phyloP scores from a whole-genome alignment of 1,140 invertebrate species.

The Brachionus asplanchnoidis region DNA sequence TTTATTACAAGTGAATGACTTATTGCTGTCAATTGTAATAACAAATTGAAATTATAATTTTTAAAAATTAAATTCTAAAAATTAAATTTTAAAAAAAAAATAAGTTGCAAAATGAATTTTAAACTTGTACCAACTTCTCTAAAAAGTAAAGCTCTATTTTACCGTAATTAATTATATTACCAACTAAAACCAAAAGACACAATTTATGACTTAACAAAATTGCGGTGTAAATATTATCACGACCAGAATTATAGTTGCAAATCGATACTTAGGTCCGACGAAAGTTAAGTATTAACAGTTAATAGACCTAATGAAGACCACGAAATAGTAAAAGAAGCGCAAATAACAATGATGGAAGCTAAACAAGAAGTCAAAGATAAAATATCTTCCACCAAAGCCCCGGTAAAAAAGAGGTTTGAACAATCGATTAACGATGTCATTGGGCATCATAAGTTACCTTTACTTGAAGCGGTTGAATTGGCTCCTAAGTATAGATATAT shows the following conservation, averaged over 20 bases:
- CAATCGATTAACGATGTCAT: neutral
- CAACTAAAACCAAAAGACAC: neutral
- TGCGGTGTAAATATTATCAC: neutral
- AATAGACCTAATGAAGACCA: neutral
- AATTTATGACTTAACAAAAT: neutral
- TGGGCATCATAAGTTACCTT: neutral
- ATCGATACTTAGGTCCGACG: neutral
- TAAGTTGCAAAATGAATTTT: neutral
- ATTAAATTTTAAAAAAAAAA: neutral
- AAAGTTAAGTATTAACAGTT: neutral
- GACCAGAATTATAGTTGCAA: neutral
- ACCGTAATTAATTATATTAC: neutral
- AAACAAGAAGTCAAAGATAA: constrained; percentile 1
- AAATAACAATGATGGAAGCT: neutral
- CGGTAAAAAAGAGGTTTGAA: neutral
- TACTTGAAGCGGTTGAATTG: neutral
- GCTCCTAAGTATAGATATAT: neutral
- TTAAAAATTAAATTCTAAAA: too few relatives aligned
- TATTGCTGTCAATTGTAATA: neutral
- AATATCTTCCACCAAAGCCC: neutral
- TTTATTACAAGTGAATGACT: neutral
- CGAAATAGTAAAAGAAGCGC: neutral
- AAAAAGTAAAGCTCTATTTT: neutral
- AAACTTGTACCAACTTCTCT: neutral
- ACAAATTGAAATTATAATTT: neutral